A percentile compares a stretch with the other conserved stretches of the same genome.
Evolutionary conservation across 1,140 invertebrate genomes (phyloP).

Genomic region (Scaptomyza graminum): DNA sequence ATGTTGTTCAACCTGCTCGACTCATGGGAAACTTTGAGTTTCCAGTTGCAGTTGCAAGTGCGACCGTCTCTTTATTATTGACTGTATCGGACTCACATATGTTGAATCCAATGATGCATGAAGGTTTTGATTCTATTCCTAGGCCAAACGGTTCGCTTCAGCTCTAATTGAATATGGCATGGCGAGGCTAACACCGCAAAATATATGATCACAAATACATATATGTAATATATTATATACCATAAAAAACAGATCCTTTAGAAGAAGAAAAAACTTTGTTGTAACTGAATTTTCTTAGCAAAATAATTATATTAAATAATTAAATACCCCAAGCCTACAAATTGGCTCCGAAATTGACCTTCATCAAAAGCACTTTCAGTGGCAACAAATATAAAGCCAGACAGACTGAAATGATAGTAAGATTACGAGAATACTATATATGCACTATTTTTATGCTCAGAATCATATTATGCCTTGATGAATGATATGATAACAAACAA

Average conservation of each 20-base stretch:
- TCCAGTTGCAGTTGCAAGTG: conserved; percentile 20
- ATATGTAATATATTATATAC: background rate
- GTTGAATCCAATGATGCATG: conserved; percentile 27
- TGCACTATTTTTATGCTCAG: background rate
- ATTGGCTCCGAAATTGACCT: too few species aligned
- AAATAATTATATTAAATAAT: too few species aligned
- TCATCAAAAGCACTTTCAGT: conserved; percentile 25
- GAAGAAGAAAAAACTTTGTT: too few species aligned
- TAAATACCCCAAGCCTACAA: too few species aligned
- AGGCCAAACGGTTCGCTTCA: background rate
- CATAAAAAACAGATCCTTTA: too few species aligned
- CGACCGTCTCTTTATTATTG: background rate
- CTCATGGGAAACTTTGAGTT: conserved; percentile 38
- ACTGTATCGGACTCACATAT: conserved; percentile 10
- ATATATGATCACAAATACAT: too few species aligned
- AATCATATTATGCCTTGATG: conserved; percentile 16
- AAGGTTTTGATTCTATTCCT: conserved; percentile 24
- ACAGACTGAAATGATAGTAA: background rate
- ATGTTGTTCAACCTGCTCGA: conserved; percentile 19
- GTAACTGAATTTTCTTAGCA: too few species aligned
- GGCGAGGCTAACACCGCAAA: too few species aligned
- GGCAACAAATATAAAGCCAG: conserved; percentile 3
- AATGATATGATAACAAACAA: conserved; percentile 46
- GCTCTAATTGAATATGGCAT: background rate
- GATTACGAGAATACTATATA: background rate